Evolutionary conservation across 2,888 invertebrate species (phyloP).

Genomic region (Tromatobia lineatoria): DNA sequence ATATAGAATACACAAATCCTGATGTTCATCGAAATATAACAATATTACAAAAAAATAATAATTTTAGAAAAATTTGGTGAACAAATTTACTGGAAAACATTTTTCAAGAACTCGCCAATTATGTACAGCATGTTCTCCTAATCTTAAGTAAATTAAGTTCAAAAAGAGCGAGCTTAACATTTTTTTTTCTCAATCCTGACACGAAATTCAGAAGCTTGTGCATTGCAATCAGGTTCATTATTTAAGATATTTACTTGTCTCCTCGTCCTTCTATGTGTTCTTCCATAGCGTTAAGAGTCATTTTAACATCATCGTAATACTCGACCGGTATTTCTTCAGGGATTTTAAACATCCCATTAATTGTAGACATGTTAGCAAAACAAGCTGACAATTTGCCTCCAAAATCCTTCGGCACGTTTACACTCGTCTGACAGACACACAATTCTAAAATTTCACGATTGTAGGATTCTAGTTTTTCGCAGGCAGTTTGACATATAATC

Average conservation of each 20-base stretch:
- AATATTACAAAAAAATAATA: too few species aligned
- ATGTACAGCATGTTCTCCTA: too few species aligned
- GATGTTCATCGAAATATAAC: too few species aligned
- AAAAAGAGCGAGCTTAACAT: too few species aligned
- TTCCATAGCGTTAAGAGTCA: slow-evolving; percentile 59
- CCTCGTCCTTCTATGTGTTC: slow-evolving; percentile 59
- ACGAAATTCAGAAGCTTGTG: neutral
- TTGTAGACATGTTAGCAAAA: slow-evolving; percentile 35
- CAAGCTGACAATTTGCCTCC: slow-evolving; percentile 20
- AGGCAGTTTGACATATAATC: neutral
- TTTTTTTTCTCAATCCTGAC: neutral
- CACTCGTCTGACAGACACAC: neutral
- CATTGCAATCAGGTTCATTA: neutral
- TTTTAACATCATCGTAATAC: slow-evolving; percentile 54
- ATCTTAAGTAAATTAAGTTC: too few species aligned
- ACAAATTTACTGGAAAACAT: too few species aligned
- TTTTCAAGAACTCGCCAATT: too few species aligned
- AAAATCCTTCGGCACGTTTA: slow-evolving; percentile 7
- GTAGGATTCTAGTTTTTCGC: neutral
- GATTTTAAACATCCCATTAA: slow-evolving; percentile 37
- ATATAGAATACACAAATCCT: too few species aligned
- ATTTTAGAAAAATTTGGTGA: too few species aligned
- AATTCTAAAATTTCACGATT: neutral
- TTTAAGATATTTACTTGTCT: slow-evolving; percentile 27
- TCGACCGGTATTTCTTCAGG: slow-evolving; percentile 61